Conservation (phyloP, 2,797 vertebrate species). For the Dendrocincla fuliginosa region DNA sequence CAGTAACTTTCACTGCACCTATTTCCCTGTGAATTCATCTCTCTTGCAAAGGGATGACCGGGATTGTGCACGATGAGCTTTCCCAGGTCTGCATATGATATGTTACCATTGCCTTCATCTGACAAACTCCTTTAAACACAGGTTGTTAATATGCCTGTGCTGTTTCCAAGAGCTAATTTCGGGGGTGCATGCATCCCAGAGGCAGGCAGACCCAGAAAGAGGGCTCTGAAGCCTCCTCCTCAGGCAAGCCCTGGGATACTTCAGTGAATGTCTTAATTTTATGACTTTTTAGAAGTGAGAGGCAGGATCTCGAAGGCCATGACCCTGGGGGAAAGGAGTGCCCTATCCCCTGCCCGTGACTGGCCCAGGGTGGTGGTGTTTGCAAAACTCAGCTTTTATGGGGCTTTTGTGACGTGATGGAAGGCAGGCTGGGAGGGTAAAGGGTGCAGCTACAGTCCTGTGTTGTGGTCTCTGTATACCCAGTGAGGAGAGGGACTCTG, state of each 20-base stretch:
- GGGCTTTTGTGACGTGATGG: conserved; percentile 26
- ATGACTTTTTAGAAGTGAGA: conserved; percentile 19
- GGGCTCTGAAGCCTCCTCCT: neutral
- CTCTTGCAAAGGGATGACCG: neutral
- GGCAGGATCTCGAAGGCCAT: neutral
- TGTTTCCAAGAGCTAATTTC: neutral
- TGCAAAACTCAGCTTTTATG: conserved; percentile 54
- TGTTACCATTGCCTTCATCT: neutral
- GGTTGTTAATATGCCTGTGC: neutral
- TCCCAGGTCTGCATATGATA: fast-evolving
- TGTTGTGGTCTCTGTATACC: neutral
- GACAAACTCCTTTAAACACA: neutral
- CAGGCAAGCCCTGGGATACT: neutral
- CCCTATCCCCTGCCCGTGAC: conserved; percentile 24
- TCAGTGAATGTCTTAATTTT: conserved; percentile 18
- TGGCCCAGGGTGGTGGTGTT: conserved; percentile 40
- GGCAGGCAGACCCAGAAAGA: neutral
- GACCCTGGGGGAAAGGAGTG: conserved; percentile 32
- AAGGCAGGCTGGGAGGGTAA: neutral
- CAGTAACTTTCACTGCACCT: neutral
- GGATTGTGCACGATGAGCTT: neutral
- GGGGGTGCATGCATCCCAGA: neutral
- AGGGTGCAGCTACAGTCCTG: neutral
- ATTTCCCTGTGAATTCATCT: neutral
- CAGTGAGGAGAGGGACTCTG: neutral